A percentile compares a stretch with the other conserved stretches of the same genome.
phyloP scores from a whole-genome alignment of 2,797 vertebrate species.

The Pipistrellus pipistrellus region DNA sequence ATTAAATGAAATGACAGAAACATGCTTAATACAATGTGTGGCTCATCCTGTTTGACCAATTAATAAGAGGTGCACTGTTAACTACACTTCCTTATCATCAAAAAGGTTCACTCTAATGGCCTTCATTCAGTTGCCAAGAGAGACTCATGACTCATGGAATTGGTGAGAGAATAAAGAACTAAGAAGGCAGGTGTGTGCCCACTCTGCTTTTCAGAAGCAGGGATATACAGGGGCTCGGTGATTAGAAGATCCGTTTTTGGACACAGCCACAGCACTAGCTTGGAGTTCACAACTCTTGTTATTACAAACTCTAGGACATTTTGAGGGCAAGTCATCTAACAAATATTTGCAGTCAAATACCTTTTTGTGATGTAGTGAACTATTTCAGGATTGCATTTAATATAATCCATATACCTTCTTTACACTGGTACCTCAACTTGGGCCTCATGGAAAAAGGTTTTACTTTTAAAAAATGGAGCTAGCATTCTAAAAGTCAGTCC shows the following conservation, averaged over 20 bases:
- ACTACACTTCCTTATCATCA: constrained; percentile 36
- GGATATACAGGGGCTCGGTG: neutral
- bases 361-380: neutral
- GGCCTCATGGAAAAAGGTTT: neutral
- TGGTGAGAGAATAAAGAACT: neutral
- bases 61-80: neutral
- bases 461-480: constrained; percentile 11
- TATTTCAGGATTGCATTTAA: constrained; percentile 47
- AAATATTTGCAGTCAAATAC: neutral
- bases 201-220: neutral
- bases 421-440: neutral
- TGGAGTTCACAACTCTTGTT: neutral
- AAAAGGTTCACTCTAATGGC: constrained; percentile 40
- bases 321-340: neutral
- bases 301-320: neutral
- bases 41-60: neutral
- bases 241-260: neutral
- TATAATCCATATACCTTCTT: neutral
- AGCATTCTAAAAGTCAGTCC: neutral
- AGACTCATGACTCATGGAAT: neutral
- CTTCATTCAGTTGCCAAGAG: constrained; percentile 29
- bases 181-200: neutral
- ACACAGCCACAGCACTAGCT: neutral
- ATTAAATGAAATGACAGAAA: constrained; percentile 50
- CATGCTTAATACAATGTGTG: neutral